phyloP scores from a whole-genome alignment of 2,888 invertebrate genomes.

The Eristalis tenax region DNA sequence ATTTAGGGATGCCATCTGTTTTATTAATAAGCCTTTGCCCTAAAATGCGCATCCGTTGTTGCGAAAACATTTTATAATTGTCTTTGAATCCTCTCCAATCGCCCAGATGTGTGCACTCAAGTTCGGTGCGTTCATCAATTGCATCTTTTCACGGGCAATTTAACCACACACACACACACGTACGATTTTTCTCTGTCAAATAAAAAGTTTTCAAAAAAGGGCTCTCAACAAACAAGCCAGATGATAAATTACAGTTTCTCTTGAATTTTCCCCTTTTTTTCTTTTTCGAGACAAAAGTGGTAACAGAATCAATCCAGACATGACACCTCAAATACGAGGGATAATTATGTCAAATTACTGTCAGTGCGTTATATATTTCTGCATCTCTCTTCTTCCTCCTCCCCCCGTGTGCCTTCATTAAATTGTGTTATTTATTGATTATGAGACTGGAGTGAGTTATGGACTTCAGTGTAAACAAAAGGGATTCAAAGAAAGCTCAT shows the following conservation, averaged over 20 bases:
- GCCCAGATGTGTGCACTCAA: neutral
- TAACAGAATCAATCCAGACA: neutral
- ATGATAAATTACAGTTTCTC: neutral
- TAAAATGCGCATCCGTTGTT: neutral
- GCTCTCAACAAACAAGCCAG: neutral
- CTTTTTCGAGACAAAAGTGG: conserved; percentile 6
- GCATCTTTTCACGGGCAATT: neutral
- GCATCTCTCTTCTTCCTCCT: neutral
- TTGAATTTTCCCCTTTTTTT: too few species aligned
- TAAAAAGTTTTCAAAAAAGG: neutral
- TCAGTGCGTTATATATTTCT: conserved; percentile 32
- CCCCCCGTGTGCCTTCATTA: neutral
- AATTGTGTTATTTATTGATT: too few species aligned
- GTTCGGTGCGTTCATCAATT: neutral
- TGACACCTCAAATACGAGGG: conserved; percentile 19
- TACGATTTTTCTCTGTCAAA: neutral
- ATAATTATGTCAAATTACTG: conserved; percentile 48
- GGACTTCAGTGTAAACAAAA: too few species aligned
- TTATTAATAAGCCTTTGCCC: conserved; percentile 34
- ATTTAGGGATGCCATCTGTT: conserved; percentile 31
- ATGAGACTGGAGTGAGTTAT: too few species aligned
- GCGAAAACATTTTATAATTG: neutral
- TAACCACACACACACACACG: neutral
- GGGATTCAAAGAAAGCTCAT: too few species aligned
- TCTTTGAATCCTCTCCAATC: too few species aligned